Base-by-base conservation (phyloP, 2,797 vertebrate genomes). In the Pangasius larnaudii region DNA sequence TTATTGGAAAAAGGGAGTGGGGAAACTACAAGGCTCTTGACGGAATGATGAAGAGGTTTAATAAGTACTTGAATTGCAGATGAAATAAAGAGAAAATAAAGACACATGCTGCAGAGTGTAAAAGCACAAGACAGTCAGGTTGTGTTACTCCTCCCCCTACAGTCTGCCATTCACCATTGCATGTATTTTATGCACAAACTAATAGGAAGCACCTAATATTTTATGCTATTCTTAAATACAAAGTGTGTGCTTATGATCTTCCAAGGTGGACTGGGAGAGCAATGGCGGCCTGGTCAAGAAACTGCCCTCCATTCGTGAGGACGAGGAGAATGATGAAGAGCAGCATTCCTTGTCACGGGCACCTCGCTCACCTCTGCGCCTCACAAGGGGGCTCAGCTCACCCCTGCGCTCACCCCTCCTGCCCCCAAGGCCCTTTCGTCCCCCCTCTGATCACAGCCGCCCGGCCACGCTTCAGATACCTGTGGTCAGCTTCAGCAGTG, bases 281-380 rank as follows among this genome's bases (percentile, higher is more conserved):
- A 97, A 97, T 1, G 96, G 96, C 0, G 95, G 96, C 18, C 87
- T 97, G 85, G 95, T 96, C 91, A 97, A 97, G 91, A 97, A 97
- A 93, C 94, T 97, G 33, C 95, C 96, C 0, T 96, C 96, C 6
- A 97, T 97, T 84, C 93, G 94, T 22, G 96, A 97, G 92, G 96
- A 97, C 2, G 96, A 97, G 90, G 96, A 97, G 84, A 94, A 92
- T 0, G 96, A 96, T 2, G 96, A 97, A 84, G 96, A 95, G 75
- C 95, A 94, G 91, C 93, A 86, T 89, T 93, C 94, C 0, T 92
- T 95, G 86, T 93, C 94, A 30, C 91, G 93, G 0, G 93, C 93
- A 1, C 91, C 95, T 27, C 95, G 95, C 49, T 96, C 96, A 1
- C 95, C 96, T 0, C 91, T 96, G 88, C 94, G 95, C 3, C 94